Evolutionary conservation across 2,888 invertebrate genomes (phyloP), one percentile per base, ranked within the genome.

Genomic region (Ferrisia virgata): DNA sequence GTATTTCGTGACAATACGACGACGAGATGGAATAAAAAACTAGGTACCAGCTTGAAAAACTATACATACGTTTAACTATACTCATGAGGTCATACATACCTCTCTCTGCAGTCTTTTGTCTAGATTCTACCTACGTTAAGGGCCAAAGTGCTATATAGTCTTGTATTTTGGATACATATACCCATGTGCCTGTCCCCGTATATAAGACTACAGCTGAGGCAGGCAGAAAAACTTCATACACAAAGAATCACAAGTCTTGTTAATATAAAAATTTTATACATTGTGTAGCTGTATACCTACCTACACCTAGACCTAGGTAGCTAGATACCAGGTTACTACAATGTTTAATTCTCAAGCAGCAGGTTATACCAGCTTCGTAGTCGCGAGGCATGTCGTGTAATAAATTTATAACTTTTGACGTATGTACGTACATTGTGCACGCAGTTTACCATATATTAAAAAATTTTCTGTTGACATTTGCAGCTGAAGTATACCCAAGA

Each of bases 281-380:
- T n/a, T n/a, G n/a, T n/a, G n/a, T n/a, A n/a, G n/a, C n/a, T n/a
- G n/a, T n/a, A n/a, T n/a, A n/a, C n/a, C n/a, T n/a, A n/a, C n/a
- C n/a, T n/a, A n/a, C n/a, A n/a, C n/a, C n/a, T n/a, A n/a, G n/a
- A n/a, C n/a, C n/a, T n/a, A n/a, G n/a, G n/a, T n/a, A n/a, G n/a
- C n/a, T n/a, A n/a, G n/a, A n/a, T n/a, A n/a, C n/a, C n/a, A n/a
- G n/a, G n/a, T n/a, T n/a, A n/a, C n/a, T n/a, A 18, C 18, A 18
- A 64, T 28, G 58, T 64, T 64, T 64, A 64, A 64, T 64, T 64
- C 58, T 64, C 58, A 11, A 64, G 58, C 58, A 64, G 58, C 58
- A 64, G 58, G 58, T 64, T 64, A 53, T 53, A 64, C 58, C 2
- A 47, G 47, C 18, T 13, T 40, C 18, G 47, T 64, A 13, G 58